Conservation (phyloP, 2,113 vertebrate genomes). For the Eupsittula cactorum region DNA sequence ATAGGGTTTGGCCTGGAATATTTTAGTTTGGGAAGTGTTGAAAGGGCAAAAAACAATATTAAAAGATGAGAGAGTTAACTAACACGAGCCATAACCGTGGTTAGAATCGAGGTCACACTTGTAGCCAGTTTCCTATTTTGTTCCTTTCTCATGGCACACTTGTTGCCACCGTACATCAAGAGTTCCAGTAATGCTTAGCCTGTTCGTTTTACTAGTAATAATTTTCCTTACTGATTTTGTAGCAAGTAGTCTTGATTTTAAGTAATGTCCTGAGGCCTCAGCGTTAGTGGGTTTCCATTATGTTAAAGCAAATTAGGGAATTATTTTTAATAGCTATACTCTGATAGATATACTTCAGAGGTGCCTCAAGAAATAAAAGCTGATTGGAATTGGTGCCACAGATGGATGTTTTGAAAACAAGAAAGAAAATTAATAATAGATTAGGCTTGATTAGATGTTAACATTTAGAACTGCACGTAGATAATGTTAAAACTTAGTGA, state of each 20-base stretch:
- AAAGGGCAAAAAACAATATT: neutral
- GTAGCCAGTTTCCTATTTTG: neutral
- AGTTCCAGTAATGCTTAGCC: neutral
- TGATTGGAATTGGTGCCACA: conserved; percentile 19
- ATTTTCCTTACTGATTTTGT: neutral
- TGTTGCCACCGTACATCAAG: neutral
- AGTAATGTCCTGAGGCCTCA: neutral
- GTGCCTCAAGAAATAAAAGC: conserved; percentile 11
- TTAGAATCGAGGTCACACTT: neutral
- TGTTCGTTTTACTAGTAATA: neutral
- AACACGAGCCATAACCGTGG: neutral
- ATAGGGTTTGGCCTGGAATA: neutral
- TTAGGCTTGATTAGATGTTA: conserved; percentile 71
- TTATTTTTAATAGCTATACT: conserved; percentile 18
- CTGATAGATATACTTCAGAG: conserved; percentile 7
- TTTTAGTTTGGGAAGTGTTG: neutral
- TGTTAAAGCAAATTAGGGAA: conserved; percentile 16
- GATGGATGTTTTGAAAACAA: conserved; percentile 65
- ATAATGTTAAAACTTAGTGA: conserved; percentile 65
- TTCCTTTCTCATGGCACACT: neutral
- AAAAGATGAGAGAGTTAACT: neutral
- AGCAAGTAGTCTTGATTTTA: conserved; percentile 7
- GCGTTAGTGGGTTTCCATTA: neutral
- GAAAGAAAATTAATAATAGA: conserved; percentile 64
- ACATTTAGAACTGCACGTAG: conserved; percentile 63